Evolutionary conservation across 2,797 vertebrate genomes (phyloP), one percentile per base, ranked within the genome.

Genomic region (Gambusia yucatana): DNA sequence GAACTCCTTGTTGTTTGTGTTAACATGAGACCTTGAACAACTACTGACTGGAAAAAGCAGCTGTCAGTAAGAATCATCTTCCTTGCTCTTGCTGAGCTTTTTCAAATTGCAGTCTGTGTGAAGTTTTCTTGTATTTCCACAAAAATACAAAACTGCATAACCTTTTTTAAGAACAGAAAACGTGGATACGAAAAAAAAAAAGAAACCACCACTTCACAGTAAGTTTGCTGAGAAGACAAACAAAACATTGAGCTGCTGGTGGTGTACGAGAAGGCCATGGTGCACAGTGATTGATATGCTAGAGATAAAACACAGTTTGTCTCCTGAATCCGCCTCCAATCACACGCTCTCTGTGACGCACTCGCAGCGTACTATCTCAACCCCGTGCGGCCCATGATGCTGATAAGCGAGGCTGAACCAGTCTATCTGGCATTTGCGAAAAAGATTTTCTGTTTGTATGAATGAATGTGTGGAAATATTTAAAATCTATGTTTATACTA

Each of bases 221-320:
- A 8, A 72, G 80, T 80, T 75, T 86, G 89, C 89, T 90, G 88
- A 89, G 79, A 91, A 87, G 91, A 91, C 92, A 94, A 93, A 92
- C 89, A 91, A 82, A 48, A 84, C 41, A 52, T 28, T 70, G 76
- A 36, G 82, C 76, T 82, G 85, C 52, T 20, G 72, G 78, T n/a
- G 79, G 75, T 83, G 87, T 78, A 80, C 50, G 43, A 52, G 0
- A 78, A 83, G 88, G 84, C 82, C 86, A 78, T 81, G n/a, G 73
- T 47, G 87, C 86, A 76, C 84, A 43, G 76, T 84, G 88, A 91
- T 86, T 93, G 92, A 93, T 92, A 90, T 85, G 89, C 83, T 76
- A 50, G 86, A 90, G 92, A 94, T 94, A 93, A 93, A 91, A 84
- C 39, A 3, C 84, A 43, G 87, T 92, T 93, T 92, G 92, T 91